Evolutionary conservation across 1,140 invertebrate genomes (phyloP), one percentile per base, ranked within the genome.

Genomic region (Papilio polyxenes): DNA sequence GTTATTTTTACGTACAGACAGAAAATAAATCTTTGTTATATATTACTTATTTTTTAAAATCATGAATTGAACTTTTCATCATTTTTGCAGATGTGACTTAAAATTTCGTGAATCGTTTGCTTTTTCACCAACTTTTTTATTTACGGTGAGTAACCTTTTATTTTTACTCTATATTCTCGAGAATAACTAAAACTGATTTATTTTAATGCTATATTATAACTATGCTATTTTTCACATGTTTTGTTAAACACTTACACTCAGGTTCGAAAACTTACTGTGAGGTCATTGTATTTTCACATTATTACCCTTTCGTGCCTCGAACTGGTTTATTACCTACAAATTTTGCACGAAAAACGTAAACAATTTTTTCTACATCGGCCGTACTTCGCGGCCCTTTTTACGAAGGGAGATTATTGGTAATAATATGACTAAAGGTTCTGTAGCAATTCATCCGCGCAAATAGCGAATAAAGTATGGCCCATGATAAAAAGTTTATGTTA

Each of bases 241-340:
- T 23, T 72, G 31, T 72, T 65, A 65, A 65, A 65, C 20, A 76
- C 48, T 76, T 76, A 51, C 75, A 76, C 5, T 17, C n/a, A 65
- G 11, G 23, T 65, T 23, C 31, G 20, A 75, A 76, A 78, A 81
- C 56, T 53, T 81, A 76, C 78, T 11, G 82, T 69, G 44, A 56
- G 75, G 59, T 72, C 59, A 56, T 56, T 56, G 31, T 53, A 83
- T 76, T 40, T 80, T 51, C 48, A 48, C 83, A 82, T 85, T 87
- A 83, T 85, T 83, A 85, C 85, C 56, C 48, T 75, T 82, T 82
- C 82, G 81, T 81, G 78, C 31, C 49, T 44, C 75, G 53, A 81
- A 56, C 53, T 84, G 82, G 82, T 88, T 88, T 88, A 88, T 87
- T 75, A 84, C 59, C 85, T 83, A 90, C 89, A 89, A 90, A 89